Conservation (phyloP, 2,113 vertebrate genomes). For the Phyllopteryx taeniolatus region DNA sequence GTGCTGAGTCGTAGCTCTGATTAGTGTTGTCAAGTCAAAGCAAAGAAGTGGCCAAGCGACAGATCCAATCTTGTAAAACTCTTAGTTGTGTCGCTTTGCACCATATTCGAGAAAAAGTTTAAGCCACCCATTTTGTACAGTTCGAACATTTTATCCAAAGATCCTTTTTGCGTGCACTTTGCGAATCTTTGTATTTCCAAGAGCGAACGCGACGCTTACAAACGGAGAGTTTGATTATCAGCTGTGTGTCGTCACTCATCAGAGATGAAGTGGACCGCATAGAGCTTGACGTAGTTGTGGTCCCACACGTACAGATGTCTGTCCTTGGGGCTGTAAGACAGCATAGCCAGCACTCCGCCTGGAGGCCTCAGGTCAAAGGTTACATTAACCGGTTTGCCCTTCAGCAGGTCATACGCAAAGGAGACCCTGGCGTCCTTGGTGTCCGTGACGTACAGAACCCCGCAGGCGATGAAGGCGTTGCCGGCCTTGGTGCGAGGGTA, state of each 20-base stretch:
- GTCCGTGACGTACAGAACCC: constrained; percentile 89
- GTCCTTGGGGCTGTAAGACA: constrained; percentile 86
- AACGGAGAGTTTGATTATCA: not conserved
- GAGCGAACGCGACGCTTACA: not conserved
- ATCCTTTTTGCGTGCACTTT: not conserved
- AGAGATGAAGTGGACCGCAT: constrained; percentile 78
- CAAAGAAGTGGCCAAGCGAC: too few species aligned
- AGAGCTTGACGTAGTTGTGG: constrained; percentile 79
- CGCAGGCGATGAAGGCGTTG: constrained; percentile 86
- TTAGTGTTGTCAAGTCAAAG: too few species aligned
- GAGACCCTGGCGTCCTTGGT: constrained; percentile 83
- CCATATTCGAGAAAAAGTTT: not conserved
- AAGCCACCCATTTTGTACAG: not conserved
- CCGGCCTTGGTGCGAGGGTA: constrained; percentile 91
- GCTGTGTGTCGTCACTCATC: constrained; percentile 42
- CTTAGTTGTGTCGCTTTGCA: not conserved
- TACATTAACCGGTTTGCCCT: constrained; percentile 78
- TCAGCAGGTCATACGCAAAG: constrained; percentile 87
- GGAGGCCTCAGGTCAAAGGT: constrained; percentile 84
- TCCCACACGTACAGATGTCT: constrained; percentile 88
- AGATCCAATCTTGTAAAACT: too few species aligned
- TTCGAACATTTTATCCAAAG: not conserved
- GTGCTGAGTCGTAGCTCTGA: too few species aligned
- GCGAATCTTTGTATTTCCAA: not conserved
- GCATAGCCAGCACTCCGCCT: constrained; percentile 86